Evolutionary conservation across 2,113 vertebrate species (phyloP).

Genomic region (Myiozetetes cayanensis): DNA sequence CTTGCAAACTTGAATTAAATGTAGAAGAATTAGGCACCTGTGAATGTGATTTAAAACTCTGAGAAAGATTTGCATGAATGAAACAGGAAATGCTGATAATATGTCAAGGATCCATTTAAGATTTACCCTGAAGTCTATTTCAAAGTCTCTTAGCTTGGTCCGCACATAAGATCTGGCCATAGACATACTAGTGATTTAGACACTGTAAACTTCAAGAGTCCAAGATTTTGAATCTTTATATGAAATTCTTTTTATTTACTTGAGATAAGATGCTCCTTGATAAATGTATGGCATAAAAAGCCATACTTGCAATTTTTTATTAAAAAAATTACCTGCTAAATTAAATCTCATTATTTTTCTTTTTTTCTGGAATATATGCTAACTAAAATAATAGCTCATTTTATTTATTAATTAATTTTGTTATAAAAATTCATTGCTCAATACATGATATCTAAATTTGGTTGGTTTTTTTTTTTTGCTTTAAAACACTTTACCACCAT

Average conservation of each 20-base stretch:
- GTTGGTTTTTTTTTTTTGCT: background rate
- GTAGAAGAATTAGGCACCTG: background rate
- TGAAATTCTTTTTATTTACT: background rate
- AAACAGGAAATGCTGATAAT: background rate
- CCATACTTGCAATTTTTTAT: background rate
- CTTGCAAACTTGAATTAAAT: background rate
- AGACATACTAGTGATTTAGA: background rate
- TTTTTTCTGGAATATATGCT: background rate
- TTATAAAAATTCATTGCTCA: background rate
- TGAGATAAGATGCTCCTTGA: background rate
- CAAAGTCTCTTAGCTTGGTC: background rate
- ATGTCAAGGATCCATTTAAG: background rate
- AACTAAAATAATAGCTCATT: background rate
- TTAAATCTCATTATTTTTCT: background rate
- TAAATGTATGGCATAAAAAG: background rate
- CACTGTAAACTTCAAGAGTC: background rate
- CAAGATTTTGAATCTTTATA: background rate
- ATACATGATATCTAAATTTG: background rate
- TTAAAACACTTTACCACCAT: background rate
- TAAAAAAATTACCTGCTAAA: background rate
- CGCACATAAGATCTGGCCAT: background rate
- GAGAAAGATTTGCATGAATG: background rate
- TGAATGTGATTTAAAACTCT: background rate
- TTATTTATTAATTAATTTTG: background rate
- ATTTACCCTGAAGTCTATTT: background rate